A percentile compares a stretch with the other conserved stretches of the same genome.
Evolutionary conservation across 2,113 vertebrate genomes (phyloP).

Genomic region (Mellivora capensis): DNA sequence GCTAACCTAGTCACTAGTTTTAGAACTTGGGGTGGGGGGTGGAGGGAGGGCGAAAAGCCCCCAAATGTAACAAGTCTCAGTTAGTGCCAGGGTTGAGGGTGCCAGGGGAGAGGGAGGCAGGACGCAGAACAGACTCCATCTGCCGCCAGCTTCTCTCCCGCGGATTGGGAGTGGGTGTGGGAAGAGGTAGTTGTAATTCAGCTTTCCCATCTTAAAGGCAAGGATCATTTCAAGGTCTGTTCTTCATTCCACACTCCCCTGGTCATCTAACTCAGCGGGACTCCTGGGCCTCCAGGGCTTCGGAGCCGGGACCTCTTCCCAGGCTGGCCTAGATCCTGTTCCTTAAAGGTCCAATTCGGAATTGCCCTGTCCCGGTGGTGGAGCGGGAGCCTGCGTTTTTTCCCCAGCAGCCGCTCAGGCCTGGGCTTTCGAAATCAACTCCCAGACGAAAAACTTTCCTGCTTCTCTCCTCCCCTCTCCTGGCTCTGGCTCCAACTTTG

Average conservation of each 20-base stretch:
- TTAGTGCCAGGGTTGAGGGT: neutral
- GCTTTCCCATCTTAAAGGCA: neutral
- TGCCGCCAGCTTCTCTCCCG: neutral
- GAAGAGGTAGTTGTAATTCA: neutral
- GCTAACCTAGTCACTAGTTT: neutral
- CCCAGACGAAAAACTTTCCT: neutral
- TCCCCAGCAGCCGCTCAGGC: neutral
- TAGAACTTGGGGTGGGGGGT: neutral
- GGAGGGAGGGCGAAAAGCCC: neutral
- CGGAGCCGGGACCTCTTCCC: neutral
- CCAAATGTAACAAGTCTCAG: neutral
- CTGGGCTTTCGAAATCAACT: neutral
- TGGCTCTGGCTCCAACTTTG: neutral
- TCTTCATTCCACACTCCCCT: slow-evolving; percentile 14
- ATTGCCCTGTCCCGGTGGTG: neutral
- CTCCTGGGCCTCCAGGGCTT: neutral
- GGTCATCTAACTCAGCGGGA: neutral
- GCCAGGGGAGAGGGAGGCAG: neutral
- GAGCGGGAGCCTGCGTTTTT: neutral
- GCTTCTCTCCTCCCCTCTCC: neutral
- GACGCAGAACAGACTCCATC: neutral
- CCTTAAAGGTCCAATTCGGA: neutral
- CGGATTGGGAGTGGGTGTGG: neutral
- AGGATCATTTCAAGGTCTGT: neutral
- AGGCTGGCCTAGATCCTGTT: neutral